Conservation (phyloP, 2,888 invertebrate species). For the Cryptosula pallasiana region DNA sequence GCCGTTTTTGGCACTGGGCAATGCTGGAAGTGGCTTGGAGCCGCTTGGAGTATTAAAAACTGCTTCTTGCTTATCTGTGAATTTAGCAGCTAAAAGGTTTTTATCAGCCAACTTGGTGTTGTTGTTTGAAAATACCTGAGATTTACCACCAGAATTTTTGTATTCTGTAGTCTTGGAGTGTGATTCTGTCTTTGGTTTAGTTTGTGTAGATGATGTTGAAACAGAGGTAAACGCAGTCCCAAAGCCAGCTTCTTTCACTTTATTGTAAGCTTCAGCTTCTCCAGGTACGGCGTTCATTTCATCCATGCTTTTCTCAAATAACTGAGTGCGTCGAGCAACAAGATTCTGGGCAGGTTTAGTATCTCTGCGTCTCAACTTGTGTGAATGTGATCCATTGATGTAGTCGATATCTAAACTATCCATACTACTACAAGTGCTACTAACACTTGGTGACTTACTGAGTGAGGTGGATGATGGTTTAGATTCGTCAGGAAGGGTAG, state of each 20-base stretch:
- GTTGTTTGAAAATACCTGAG: neutral
- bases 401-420: constrained; percentile 17
- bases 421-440: constrained; percentile 21
- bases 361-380: neutral
- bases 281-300: neutral
- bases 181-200: neutral
- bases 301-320: constrained; percentile 13
- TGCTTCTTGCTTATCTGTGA: neutral
- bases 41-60: neutral
- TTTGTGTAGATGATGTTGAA: neutral
- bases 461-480: neutral
- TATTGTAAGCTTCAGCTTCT: constrained; percentile 4
- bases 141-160: neutral
- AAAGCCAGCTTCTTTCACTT: constrained; percentile 19
- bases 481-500: neutral
- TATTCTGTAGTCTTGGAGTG: neutral
- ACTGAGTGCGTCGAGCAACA: constrained; percentile 7
- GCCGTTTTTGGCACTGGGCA: neutral
- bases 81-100: neutral
- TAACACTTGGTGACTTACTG: constrained; percentile 17
- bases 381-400: neutral
- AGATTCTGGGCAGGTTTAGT: constrained; percentile 5
- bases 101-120: constrained; percentile 13
- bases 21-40: neutral
- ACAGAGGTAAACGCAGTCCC: neutral